Evolutionary conservation across 2,113 vertebrate species (phyloP).

Genomic region (Cavia aperea): DNA sequence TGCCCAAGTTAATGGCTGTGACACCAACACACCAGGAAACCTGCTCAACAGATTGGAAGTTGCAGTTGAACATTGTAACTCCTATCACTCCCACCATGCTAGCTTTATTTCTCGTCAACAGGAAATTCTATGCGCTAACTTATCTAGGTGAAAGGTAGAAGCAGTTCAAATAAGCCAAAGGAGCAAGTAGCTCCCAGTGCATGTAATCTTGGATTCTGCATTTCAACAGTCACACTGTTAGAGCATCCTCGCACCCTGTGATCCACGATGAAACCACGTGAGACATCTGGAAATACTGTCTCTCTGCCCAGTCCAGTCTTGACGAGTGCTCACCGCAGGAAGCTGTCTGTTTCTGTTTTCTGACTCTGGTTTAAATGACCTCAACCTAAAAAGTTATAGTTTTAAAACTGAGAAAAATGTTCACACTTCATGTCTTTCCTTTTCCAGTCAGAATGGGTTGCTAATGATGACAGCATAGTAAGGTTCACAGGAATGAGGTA

Average conservation of each 20-base stretch:
- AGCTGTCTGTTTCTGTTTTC: background rate
- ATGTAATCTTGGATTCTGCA: constrained; percentile 22
- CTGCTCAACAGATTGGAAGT: constrained; percentile 12
- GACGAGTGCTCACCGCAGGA: background rate
- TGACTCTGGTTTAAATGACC: background rate
- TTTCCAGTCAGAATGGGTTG: background rate
- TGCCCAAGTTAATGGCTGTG: background rate
- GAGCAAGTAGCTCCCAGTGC: background rate
- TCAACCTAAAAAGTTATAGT: background rate
- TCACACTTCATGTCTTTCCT: background rate
- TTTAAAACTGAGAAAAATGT: background rate
- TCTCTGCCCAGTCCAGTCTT: background rate
- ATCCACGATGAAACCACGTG: background rate
- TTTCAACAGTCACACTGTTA: background rate
- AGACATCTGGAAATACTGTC: background rate
- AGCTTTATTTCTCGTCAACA: background rate
- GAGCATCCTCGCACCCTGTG: background rate
- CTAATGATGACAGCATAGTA: background rate
- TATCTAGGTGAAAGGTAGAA: background rate
- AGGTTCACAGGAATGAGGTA: background rate
- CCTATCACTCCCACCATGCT: background rate
- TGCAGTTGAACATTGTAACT: background rate
- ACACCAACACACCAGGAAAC: background rate
- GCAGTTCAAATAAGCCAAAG: background rate
- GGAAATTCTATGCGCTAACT: background rate